Conservation (phyloP, 2,113 vertebrate species). For the Triplophysa siluroides region DNA sequence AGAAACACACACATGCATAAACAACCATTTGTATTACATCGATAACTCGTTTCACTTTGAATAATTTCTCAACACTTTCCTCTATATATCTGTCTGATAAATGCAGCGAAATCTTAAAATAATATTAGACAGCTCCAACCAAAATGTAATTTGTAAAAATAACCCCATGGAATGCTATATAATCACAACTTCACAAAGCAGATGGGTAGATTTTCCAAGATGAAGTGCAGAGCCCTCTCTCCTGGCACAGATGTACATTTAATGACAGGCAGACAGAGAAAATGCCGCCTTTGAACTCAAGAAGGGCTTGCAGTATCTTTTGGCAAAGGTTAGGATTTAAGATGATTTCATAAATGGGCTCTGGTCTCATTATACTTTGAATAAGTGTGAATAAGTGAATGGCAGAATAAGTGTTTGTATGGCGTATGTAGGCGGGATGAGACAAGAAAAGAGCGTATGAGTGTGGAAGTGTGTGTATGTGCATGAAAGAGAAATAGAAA, state of each 20-base stretch:
- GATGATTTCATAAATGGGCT: slow-evolving; percentile 25
- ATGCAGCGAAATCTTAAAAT: too few relatives aligned
- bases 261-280: slow-evolving; percentile 9
- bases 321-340: slow-evolving; percentile 30
- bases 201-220: not conserved
- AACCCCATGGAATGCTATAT: not conserved
- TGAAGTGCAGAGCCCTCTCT: not conserved
- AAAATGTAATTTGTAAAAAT: not conserved
- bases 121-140: too few relatives aligned
- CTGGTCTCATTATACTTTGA: slow-evolving; percentile 11
- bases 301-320: not conserved
- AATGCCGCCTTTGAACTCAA: not conserved
- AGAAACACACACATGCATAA: slow-evolving; percentile 20
- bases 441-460: slow-evolving; percentile 37
- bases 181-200: not conserved
- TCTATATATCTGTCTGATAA: too few relatives aligned
- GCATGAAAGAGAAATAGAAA: slow-evolving; percentile 10
- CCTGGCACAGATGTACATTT: not conserved
- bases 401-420: slow-evolving; percentile 53
- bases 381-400: slow-evolving; percentile 37
- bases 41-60: too few relatives aligned
- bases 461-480: slow-evolving; percentile 47
- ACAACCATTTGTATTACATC: not conserved
- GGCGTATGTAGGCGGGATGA: not conserved
- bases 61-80: too few relatives aligned